Conservation (phyloP, 2,113 vertebrate species). For the Poeciliopsis occidentalis region DNA sequence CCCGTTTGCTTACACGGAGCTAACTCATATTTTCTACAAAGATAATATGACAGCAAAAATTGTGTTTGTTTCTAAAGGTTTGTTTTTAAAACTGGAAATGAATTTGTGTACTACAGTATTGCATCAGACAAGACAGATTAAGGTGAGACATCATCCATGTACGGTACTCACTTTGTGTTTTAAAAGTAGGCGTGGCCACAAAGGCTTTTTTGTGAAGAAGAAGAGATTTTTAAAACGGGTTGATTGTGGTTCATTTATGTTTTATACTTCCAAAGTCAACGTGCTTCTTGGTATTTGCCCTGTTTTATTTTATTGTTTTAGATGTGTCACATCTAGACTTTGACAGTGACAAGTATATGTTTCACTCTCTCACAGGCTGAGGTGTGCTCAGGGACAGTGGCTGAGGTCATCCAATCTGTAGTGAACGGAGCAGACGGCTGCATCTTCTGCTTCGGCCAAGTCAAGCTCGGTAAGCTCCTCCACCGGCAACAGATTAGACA, state of each 20-base stretch:
- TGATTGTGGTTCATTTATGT: not conserved
- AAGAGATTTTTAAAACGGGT: not conserved
- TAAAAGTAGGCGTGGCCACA: not conserved
- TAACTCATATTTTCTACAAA: not conserved
- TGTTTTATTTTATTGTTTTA: not conserved
- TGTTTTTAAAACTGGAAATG: not conserved
- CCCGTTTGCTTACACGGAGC: too few species aligned
- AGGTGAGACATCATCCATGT: not conserved
- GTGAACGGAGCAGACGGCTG: conserved; percentile 97
- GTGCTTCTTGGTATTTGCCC: not conserved
- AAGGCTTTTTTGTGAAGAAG: not conserved
- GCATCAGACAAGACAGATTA: not conserved
- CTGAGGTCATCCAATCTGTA: conserved; percentile 97
- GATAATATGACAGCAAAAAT: not conserved
- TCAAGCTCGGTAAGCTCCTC: conserved; percentile 79
- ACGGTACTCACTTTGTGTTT: not conserved
- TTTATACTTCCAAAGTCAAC: not conserved
- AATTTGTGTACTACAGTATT: not conserved
- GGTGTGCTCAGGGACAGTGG: conserved; percentile 96
- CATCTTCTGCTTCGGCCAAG: conserved; percentile 97
- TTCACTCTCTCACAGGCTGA: conserved; percentile 84
- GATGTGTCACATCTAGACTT: conserved; percentile 26
- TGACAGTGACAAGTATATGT: conserved; percentile 14
- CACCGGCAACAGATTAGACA: conserved; percentile 60
- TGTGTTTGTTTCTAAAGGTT: not conserved